Percentiles rank a stretch among this genome's conserved stretches.
Evolutionary conservation across 1,140 invertebrate genomes (phyloP).

Genomic region (Drosophila pseudoananassae): DNA sequence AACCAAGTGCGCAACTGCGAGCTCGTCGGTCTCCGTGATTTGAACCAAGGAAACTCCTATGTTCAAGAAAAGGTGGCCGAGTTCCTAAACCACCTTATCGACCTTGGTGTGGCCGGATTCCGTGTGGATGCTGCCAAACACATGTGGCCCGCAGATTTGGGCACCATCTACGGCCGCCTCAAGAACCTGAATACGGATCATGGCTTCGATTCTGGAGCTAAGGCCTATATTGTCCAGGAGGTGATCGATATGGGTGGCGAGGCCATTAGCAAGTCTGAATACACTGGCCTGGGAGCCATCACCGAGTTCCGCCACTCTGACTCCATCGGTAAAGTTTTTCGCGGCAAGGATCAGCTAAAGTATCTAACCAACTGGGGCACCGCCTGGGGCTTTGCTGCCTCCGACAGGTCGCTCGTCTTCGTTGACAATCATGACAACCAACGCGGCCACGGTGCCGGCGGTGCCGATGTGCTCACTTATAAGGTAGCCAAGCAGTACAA

Average conservation of each 20-base stretch:
- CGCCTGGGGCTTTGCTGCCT: slow-evolving; percentile 84
- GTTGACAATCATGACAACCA: slow-evolving; percentile 90
- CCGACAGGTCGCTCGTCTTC: slow-evolving; percentile 85
- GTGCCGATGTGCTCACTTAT: slow-evolving; percentile 86
- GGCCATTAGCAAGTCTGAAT: slow-evolving; percentile 85
- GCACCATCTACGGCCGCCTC: slow-evolving; percentile 76
- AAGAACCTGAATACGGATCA: slow-evolving; percentile 87
- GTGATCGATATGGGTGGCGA: slow-evolving; percentile 90
- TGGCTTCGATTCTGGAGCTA: slow-evolving; percentile 86
- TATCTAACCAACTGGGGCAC: slow-evolving; percentile 86
- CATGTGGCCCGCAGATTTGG: slow-evolving; percentile 90
- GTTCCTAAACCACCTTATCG: slow-evolving; percentile 88
- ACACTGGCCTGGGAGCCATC: slow-evolving; percentile 88
- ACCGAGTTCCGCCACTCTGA: slow-evolving; percentile 90
- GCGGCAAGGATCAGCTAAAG: slow-evolving; percentile 85
- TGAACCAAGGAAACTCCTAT: slow-evolving; percentile 87
- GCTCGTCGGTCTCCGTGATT: slow-evolving; percentile 88
- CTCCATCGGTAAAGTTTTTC: slow-evolving; percentile 86
- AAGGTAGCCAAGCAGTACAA: slow-evolving; percentile 88
- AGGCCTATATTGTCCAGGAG: slow-evolving; percentile 91
- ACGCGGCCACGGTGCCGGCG: slow-evolving; percentile 85
- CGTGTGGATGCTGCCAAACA: slow-evolving; percentile 90
- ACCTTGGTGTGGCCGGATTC: slow-evolving; percentile 92
- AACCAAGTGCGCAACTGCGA: slow-evolving; percentile 89
- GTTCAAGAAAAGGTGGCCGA: slow-evolving; percentile 88